These are phyloP conservation scores for Pseudococcus longispinus DNA, from an alignment of 2,888 invertebrate genomes.

Conservation along the genomic window DNA sequence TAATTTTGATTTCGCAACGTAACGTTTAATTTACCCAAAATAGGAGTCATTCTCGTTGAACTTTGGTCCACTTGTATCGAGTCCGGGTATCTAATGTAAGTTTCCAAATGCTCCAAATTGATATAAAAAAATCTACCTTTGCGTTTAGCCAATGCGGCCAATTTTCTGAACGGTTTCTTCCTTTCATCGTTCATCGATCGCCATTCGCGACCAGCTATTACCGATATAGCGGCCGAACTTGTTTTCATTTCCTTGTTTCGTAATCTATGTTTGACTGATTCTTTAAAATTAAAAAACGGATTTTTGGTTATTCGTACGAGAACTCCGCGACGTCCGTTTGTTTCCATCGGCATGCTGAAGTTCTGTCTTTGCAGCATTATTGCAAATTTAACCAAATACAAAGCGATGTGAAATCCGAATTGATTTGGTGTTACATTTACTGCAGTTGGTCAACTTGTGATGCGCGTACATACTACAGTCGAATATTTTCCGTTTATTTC, in stretches of 20 bases:
- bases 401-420: neutral
- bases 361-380: neutral
- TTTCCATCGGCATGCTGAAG: neutral
- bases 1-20: neutral
- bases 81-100: slow-evolving; percentile 32
- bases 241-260: neutral
- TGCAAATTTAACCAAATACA: neutral
- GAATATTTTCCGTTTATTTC: neutral
- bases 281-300: slow-evolving; percentile 33
- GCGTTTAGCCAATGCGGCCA: neutral
- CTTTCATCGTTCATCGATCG: slow-evolving; percentile 31
- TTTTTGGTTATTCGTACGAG: slow-evolving; percentile 26
- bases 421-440: neutral
- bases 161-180: slow-evolving; percentile 17
- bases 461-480: neutral
- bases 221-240: slow-evolving; percentile 5
- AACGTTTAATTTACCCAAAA: neutral
- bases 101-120: slow-evolving; percentile 26
- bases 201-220: slow-evolving; percentile 28
- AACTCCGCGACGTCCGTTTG: neutral
- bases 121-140: neutral
- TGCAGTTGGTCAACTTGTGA: neutral
- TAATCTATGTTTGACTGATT: neutral
- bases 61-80: slow-evolving; percentile 5
- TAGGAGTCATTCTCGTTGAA: neutral